Base-by-base conservation (phyloP, 2,113 vertebrate species). In the Pterocles orientalis region DNA sequence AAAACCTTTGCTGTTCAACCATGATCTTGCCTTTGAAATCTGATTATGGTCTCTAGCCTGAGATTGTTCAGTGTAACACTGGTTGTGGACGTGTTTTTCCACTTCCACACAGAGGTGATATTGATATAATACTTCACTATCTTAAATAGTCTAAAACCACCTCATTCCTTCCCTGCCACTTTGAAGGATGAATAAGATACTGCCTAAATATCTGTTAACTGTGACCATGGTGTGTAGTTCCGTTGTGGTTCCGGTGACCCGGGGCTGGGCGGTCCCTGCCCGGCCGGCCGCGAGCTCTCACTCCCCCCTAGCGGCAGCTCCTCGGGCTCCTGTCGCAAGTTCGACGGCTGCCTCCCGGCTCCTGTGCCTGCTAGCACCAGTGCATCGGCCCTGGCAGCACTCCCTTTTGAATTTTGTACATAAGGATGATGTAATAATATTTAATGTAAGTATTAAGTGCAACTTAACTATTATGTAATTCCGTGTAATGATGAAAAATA, bases 201-300 rank as follows among this genome's bases (percentile, higher is more conserved):
- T 7, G 12, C 19, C 11, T 24, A 2, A 39, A 9, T 29, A 12
- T 8, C 31, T 39, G 7, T 33, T 39, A 14, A 6, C 21, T 25
- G 29, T 24, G 47, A 18, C 1, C 8, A 4, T 0, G 0, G 6
- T 1, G 3, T 13, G 39, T 69, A 19, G 29, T 20, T 45, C 4
- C 18, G 14, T 14, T 14, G 41, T 41, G 41, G 41, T 41, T 12
- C 41, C 41, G 41, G 41, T 41, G 41, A 13, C 41, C 41, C 12
- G 41, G 41, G 41, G 41, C 41, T 5, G 41, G 41, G 41, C 41
- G 41, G 41, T 41, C 4, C 41, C 39, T 41, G 39, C 39, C 41
- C 41, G 41, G 41, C 41, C 41, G 41, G 39, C 39, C 39, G 39
- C 39, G 39, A 39, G 39, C 39, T 39, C 39, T 39, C 39, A 39